These are phyloP conservation scores for Colletes gigas DNA, from an alignment of 1,140 invertebrate species.

Conservation along the genomic window DNA sequence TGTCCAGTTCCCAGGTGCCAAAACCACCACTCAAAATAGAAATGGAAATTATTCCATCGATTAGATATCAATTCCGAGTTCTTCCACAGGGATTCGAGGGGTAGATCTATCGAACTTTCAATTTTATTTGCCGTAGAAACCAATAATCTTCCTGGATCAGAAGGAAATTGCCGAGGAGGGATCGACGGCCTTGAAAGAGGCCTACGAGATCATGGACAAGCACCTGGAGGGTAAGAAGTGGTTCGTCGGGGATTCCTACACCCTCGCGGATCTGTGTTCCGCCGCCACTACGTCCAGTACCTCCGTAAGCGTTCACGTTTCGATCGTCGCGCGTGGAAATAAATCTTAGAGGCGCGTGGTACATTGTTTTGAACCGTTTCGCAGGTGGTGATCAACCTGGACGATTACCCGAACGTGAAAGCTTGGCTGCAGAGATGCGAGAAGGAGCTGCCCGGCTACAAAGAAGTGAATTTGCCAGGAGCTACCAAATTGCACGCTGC, in stretches of 20 bases:
- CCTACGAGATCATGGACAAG: constrained; percentile 24
- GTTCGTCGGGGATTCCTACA: constrained; percentile 64
- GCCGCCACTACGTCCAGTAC: constrained; percentile 14
- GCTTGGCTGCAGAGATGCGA: constrained; percentile 60
- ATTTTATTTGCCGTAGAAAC: constrained; percentile 14
- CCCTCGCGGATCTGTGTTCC: constrained; percentile 67
- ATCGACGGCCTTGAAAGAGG: background rate
- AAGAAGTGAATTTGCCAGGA: constrained; percentile 38
- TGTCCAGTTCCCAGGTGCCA: too few species aligned
- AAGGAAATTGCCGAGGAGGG: background rate
- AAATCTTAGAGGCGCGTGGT: too few species aligned
- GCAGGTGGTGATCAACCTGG: constrained; percentile 42
- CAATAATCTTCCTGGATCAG: background rate
- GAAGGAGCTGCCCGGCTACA: constrained; percentile 56
- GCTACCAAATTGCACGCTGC: background rate
- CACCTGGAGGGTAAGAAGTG: constrained; percentile 59
- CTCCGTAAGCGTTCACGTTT: constrained; percentile 36
- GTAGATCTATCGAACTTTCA: too few species aligned
- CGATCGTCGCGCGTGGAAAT: too few species aligned
- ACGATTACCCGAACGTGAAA: constrained; percentile 57
- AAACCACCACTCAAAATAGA: too few species aligned
- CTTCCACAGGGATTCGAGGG: background rate
- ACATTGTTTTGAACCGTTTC: background rate
- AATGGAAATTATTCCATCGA: too few species aligned
- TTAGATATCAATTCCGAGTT: too few species aligned